Percentiles rank a stretch among this genome's conserved stretches.
Evolutionary conservation across 2,888 invertebrate genomes (phyloP).

Genomic region (Lithophane ornitopus): DNA sequence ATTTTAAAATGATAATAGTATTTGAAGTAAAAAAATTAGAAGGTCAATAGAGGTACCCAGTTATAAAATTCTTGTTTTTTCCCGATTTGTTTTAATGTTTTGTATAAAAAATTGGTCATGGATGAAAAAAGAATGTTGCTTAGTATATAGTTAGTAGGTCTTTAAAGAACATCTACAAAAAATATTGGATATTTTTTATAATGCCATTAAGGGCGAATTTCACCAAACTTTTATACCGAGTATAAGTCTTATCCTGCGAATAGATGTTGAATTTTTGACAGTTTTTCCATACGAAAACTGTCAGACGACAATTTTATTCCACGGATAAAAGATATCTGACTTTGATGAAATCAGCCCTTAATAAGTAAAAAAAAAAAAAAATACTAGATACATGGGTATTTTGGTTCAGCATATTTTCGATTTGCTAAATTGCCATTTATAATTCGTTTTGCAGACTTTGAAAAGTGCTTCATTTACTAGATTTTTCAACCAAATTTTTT

Average conservation of each 20-base stretch:
- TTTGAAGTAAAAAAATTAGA: not conserved
- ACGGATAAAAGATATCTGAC: too few relatives aligned
- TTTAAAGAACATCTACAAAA: not conserved
- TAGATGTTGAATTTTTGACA: too few relatives aligned
- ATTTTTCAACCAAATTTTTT: not conserved
- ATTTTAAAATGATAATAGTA: not conserved
- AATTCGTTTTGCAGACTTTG: not conserved
- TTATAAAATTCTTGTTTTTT: not conserved
- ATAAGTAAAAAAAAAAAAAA: not conserved
- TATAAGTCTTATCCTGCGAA: too few relatives aligned
- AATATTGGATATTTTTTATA: not conserved
- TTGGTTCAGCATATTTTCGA: not conserved
- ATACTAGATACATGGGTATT: too few relatives aligned
- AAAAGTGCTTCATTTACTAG: not conserved
- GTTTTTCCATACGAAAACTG: too few relatives aligned
- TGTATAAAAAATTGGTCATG: not conserved
- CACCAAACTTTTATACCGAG: too few relatives aligned
- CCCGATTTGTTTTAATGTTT: not conserved
- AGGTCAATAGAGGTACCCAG: not conserved
- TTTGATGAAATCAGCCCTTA: too few relatives aligned
- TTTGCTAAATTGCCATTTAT: not conserved
- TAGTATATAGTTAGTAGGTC: not conserved
- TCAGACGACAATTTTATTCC: too few relatives aligned
- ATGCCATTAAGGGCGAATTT: too few relatives aligned
- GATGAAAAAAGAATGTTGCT: not conserved